Evolutionary conservation across 2,888 invertebrate genomes (phyloP).

Genomic region (Hirtodrosophila duncani): DNA sequence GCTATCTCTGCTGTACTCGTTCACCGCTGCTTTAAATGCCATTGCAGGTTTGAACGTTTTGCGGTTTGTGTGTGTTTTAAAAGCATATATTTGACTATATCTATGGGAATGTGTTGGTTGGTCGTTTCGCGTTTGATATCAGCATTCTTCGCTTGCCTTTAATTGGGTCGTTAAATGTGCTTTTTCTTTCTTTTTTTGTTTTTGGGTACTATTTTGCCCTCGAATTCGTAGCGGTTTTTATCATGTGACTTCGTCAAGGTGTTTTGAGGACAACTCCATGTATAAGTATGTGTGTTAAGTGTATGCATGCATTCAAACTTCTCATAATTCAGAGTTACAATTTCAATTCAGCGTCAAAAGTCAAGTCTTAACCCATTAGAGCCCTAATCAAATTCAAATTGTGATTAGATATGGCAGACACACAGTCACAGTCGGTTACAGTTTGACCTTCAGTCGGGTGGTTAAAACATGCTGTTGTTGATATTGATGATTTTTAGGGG

Average conservation of each 20-base stretch:
- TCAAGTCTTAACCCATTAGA: constrained; percentile 65
- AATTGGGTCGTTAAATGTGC: constrained; percentile 69
- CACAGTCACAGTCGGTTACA: constrained; percentile 25
- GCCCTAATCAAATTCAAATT: constrained; percentile 59
- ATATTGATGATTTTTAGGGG: constrained; percentile 21
- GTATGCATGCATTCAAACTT: too few species aligned
- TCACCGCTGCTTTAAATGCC: background rate
- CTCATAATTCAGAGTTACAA: too few species aligned
- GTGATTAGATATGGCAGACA: constrained; percentile 53
- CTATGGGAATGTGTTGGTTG: constrained; percentile 44
- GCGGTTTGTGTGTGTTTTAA: constrained; percentile 23
- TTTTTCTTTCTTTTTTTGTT: constrained; percentile 24
- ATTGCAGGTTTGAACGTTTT: constrained; percentile 7
- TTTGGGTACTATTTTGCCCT: constrained; percentile 18
- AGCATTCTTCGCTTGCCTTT: constrained; percentile 55
- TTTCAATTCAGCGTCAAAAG: constrained; percentile 36
- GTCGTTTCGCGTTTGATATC: constrained; percentile 49
- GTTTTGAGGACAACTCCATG: constrained; percentile 42
- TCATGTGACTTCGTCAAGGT: constrained; percentile 53
- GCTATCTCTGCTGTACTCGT: constrained; percentile 6
- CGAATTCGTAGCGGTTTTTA: constrained; percentile 8
- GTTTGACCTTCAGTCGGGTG: constrained; percentile 33
- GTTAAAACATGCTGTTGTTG: constrained; percentile 35
- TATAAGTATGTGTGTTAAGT: constrained; percentile 20
- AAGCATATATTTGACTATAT: constrained; percentile 56